Percentiles rank a stretch among this genome's conserved stretches.
Conservation (phyloP, 2,113 vertebrate species). For the Pantherophis guttatus region DNA sequence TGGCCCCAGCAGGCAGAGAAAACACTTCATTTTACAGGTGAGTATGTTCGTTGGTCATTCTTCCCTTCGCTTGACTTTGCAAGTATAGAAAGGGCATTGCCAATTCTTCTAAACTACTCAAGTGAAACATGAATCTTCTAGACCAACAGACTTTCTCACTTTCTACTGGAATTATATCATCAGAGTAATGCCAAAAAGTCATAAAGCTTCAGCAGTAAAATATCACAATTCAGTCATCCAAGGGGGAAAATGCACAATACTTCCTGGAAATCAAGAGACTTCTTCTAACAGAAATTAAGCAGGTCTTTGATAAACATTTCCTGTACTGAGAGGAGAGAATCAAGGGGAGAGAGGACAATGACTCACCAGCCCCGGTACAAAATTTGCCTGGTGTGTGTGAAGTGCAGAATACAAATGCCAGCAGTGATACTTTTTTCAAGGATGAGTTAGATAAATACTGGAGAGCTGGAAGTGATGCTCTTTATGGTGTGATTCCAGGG, state of each 20-base stretch:
- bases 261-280: constrained; percentile 16
- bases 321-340: background rate
- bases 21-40: background rate
- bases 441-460: background rate
- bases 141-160: background rate
- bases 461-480: background rate
- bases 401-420: constrained; percentile 1
- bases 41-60: background rate
- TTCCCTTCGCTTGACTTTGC: background rate
- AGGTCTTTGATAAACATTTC: constrained; percentile 16
- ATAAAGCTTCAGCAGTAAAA: constrained; percentile 20
- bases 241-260: background rate
- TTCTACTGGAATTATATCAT: background rate
- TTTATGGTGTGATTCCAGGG: background rate
- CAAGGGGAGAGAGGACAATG: constrained; percentile 1
- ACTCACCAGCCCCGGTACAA: background rate
- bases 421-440: background rate
- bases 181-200: background rate
- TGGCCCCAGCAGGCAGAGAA: background rate
- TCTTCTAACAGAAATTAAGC: background rate
- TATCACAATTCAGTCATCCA: constrained; percentile 9
- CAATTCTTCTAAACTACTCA: background rate
- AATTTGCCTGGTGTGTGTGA: background rate
- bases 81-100: background rate
- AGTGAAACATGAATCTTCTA: background rate